Evolutionary conservation across 1,140 invertebrate genomes (phyloP).

Genomic region (Drosophila bipectinata): DNA sequence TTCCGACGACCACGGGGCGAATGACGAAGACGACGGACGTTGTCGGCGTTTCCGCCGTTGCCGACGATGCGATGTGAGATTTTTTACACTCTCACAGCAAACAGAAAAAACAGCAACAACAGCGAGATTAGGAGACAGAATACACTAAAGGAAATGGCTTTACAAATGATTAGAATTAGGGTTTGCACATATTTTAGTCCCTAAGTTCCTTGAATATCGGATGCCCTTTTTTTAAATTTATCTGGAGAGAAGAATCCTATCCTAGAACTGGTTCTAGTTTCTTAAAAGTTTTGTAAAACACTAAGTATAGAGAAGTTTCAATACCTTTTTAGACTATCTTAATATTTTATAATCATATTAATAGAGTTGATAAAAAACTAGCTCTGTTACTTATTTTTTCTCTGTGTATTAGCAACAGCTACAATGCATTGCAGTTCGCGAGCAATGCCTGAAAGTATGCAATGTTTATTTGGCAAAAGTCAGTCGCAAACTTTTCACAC

Average conservation of each 20-base stretch:
- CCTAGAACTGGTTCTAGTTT: no score
- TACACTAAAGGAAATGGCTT: background rate
- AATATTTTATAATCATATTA: no score
- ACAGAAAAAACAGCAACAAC: background rate
- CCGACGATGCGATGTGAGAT: slow-evolving; percentile 28
- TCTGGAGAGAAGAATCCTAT: no score
- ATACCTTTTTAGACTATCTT: no score
- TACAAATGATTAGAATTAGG: background rate
- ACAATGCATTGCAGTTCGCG: slow-evolving; percentile 43
- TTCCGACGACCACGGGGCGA: slow-evolving; percentile 22
- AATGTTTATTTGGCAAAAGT: slow-evolving; percentile 65
- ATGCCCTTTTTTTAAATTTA: no score
- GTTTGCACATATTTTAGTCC: no score
- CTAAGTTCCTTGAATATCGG: no score
- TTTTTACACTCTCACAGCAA: slow-evolving; percentile 31
- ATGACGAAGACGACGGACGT: slow-evolving; percentile 17
- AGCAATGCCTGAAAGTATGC: slow-evolving; percentile 64
- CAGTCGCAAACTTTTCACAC: slow-evolving; percentile 33
- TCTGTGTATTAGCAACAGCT: slow-evolving; percentile 19
- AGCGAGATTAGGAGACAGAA: background rate
- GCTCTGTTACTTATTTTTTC: slow-evolving; percentile 4
- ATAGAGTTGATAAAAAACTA: no score
- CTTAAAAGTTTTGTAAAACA: no score
- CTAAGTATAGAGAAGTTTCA: no score
- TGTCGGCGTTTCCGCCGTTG: background rate